Conservation (phyloP, 64 coral and sea anemone genomes). For the Montipora foliosa region DNA sequence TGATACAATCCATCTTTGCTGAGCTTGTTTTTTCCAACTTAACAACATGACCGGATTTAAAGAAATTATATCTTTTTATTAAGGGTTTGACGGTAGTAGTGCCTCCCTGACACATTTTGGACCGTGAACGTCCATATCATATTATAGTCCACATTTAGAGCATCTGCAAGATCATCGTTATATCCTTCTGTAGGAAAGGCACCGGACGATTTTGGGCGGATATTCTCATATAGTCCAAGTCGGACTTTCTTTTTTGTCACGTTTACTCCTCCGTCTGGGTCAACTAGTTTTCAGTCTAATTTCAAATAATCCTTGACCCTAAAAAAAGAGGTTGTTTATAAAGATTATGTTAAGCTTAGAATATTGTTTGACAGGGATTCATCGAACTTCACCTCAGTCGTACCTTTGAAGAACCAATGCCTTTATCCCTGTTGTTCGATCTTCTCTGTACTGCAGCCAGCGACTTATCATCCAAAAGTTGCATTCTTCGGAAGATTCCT, state of each 20-base stretch:
- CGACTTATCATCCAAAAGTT: conserved; percentile 13
- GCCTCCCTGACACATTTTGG: conserved; percentile 11
- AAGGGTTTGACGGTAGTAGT: conserved; percentile 28
- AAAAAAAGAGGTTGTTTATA: no score
- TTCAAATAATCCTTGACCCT: no score
- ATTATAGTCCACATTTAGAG: conserved; percentile 40
- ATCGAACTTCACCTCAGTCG: not conserved
- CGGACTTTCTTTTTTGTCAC: no score
- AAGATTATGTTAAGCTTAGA: no score
- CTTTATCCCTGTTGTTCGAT: conserved; percentile 30
- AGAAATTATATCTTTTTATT: conserved; percentile 28
- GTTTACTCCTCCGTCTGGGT: no score
- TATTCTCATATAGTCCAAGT: no score
- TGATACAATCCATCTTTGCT: not conserved
- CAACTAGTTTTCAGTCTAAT: no score
- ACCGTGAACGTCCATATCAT: conserved; percentile 60
- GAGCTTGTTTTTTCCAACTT: not conserved
- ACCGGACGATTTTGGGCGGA: no score
- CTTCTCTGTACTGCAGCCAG: conserved; percentile 29
- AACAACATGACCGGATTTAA: conserved; percentile 39
- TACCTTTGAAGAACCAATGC: conserved; percentile 21
- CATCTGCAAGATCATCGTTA: conserved; percentile 28
- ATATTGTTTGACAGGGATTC: not conserved
- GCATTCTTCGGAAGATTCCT: conserved; percentile 56
- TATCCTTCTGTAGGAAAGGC: not conserved